A percentile compares a stretch with the other conserved stretches of the same genome.
Evolutionary conservation across 92 coral and sea anemone species (phyloP).

Genomic region (Micromussa lordhowensis): DNA sequence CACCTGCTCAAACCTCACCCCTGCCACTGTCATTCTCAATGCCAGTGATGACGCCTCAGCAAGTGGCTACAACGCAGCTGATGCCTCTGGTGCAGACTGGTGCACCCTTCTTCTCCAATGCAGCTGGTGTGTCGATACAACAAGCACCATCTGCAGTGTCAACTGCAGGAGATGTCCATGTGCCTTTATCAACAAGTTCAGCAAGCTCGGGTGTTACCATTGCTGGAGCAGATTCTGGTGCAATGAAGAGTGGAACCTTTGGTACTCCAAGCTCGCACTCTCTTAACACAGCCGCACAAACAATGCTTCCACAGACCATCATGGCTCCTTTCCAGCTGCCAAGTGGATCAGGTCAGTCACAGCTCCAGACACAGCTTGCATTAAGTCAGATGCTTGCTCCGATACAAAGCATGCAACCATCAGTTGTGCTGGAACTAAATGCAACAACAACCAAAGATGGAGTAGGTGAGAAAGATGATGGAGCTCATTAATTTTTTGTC

Average conservation of each 20-base stretch:
- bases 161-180: slow-evolving; percentile 17
- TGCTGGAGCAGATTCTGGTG: slow-evolving; percentile 40
- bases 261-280: not conserved
- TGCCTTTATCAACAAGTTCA: slow-evolving; percentile 31
- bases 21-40: slow-evolving; percentile 87
- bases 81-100: slow-evolving; percentile 78
- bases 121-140: slow-evolving; percentile 60
- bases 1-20: slow-evolving; percentile 95
- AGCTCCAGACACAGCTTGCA: slow-evolving; percentile 67
- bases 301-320: slow-evolving; percentile 63
- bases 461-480: slow-evolving; percentile 16
- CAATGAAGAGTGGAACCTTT: not conserved
- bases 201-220: slow-evolving; percentile 51
- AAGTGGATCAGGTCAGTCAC: slow-evolving; percentile 62
- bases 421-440: slow-evolving; percentile 39
- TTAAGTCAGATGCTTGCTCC: slow-evolving; percentile 49
- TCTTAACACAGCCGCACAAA: slow-evolving; percentile 36
- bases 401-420: slow-evolving; percentile 57
- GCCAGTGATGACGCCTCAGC: slow-evolving; percentile 86
- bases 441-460: slow-evolving; percentile 38
- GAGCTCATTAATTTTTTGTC: not conserved
- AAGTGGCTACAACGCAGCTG: slow-evolving; percentile 74
- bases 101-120: slow-evolving; percentile 70
- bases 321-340: slow-evolving; percentile 60
- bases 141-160: slow-evolving; percentile 14